These are phyloP conservation scores for Napeogenes sylphis DNA, from an alignment of 2,888 invertebrate species.

Conservation along the genomic window DNA sequence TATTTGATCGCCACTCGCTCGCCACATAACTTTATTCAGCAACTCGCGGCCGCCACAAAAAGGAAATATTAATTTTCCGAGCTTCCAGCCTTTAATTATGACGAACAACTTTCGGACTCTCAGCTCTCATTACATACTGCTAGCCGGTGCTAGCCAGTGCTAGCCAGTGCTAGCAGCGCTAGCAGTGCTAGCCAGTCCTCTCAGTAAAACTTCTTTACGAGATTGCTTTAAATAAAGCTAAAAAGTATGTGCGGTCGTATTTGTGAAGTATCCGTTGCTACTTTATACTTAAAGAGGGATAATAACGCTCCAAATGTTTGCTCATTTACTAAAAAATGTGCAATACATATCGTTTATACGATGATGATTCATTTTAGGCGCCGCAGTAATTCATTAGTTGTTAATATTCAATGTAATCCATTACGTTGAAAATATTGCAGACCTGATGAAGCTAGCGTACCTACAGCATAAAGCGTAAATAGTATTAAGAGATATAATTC, in stretches of 20 bases:
- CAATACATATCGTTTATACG: conserved; percentile 11
- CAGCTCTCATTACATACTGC: conserved; percentile 57
- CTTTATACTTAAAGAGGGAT: conserved; percentile 37
- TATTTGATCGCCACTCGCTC: conserved; percentile 26
- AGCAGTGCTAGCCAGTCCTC: conserved; percentile 43
- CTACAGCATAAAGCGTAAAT: neutral
- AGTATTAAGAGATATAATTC: too few species aligned
- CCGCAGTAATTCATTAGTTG: conserved; percentile 1
- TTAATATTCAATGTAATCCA: neutral
- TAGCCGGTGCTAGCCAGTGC: conserved; percentile 32
- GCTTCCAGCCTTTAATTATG: conserved; percentile 59
- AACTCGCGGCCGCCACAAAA: conserved; percentile 42
- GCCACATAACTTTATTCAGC: conserved; percentile 29
- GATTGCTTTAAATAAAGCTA: conserved; percentile 39
- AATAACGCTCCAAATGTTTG: conserved; percentile 30
- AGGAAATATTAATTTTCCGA: conserved; percentile 63
- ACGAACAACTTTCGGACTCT: conserved; percentile 58
- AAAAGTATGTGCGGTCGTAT: conserved; percentile 37
- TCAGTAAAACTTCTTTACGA: conserved; percentile 48
- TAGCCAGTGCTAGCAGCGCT: too few species aligned
- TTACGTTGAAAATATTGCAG: neutral
- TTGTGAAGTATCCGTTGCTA: conserved; percentile 37
- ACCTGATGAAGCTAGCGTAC: too few species aligned
- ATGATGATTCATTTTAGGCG: neutral
- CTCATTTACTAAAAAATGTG: conserved; percentile 17